Evolutionary conservation across 2,888 invertebrate genomes (phyloP), one percentile per base, ranked within the genome.

Genomic region (Chrysolina haemoptera): DNA sequence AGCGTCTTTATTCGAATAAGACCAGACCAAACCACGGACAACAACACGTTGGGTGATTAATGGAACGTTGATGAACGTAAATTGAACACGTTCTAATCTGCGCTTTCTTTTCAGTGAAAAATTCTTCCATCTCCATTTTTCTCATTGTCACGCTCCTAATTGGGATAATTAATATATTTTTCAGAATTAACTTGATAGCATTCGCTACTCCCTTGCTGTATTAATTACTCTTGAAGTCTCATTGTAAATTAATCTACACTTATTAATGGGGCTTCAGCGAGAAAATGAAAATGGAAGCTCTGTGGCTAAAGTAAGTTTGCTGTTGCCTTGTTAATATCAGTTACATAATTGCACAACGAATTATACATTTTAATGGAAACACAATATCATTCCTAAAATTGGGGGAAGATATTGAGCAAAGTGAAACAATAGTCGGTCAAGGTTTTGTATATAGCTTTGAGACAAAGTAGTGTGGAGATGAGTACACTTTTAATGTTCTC

Each of bases 131-230:
- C 8, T 43, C 20, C 53, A 11, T 53, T 53, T 53, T 20, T 20
- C 12, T 8, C 53, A 22, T 53, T 53, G 53, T 53, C 53, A 53
- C 53, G 53, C 18, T 20, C 10, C 53, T 53, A 53, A 53, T 53
- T 53, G 53, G 53, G 12, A 53, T 53, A 53, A 53, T 53, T 53
- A 22, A 53, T 53, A 53, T 53, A 53, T 53, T 53, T 53, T 53
- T 53, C 53, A 53, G 53, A 53, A 20, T 53, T 53, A 12, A 53
- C 11, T 53, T 53, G 53, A 20, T 12, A 20, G 20, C 18, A 22
- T 53, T 22, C 14, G 18, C 18, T 53, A 53, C 18, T 53, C 10
- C 18, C 20, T 53, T 11, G 53, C 53, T 11, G 53, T 53, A 14
- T 20, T 22, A 53, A 53, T 53, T 53, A 53, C 53, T 22, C 53